These are phyloP conservation scores for Sebastes wilsoni DNA, from an alignment of 2,797 vertebrate species.

Conservation along the genomic window DNA sequence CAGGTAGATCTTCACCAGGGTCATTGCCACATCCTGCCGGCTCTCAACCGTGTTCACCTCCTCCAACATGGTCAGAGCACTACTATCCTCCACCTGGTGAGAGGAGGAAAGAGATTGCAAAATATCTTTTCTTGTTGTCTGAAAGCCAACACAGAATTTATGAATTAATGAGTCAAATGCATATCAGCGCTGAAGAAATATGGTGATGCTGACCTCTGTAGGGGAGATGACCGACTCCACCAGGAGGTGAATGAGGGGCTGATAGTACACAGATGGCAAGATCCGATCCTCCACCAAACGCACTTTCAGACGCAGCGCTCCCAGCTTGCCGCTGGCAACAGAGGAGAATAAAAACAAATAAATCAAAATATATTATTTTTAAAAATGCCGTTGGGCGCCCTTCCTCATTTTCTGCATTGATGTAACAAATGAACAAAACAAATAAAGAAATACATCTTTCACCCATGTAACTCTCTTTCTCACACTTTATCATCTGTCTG, in stretches of 20 bases:
- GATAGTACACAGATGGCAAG: conserved; percentile 86
- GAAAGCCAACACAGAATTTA: background rate
- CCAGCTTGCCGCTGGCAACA: conserved; percentile 85
- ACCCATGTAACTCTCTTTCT: too few relatives aligned
- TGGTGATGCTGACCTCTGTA: conserved; percentile 78
- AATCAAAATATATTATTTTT: too few relatives aligned
- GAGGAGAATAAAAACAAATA: background rate
- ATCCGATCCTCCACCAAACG: conserved; percentile 88
- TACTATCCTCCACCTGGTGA: conserved; percentile 81
- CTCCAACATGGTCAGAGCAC: conserved; percentile 88
- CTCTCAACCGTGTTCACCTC: conserved; percentile 89
- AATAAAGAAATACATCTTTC: too few relatives aligned
- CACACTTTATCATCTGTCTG: too few relatives aligned
- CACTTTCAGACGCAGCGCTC: conserved; percentile 89
- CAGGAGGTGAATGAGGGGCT: conserved; percentile 89
- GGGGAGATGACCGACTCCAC: conserved; percentile 86
- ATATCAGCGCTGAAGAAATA: conserved; percentile 7
- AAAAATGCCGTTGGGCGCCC: too few relatives aligned
- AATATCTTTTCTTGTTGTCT: background rate
- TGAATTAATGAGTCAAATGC: background rate
- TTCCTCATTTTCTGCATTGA: too few relatives aligned
- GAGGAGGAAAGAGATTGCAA: background rate
- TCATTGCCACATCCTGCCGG: conserved; percentile 91
- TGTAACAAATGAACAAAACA: too few relatives aligned
- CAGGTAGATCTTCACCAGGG: conserved; percentile 92